phyloP scores from a whole-genome alignment of 2,113 vertebrate genomes.

The Nothoprocta perdicaria region DNA sequence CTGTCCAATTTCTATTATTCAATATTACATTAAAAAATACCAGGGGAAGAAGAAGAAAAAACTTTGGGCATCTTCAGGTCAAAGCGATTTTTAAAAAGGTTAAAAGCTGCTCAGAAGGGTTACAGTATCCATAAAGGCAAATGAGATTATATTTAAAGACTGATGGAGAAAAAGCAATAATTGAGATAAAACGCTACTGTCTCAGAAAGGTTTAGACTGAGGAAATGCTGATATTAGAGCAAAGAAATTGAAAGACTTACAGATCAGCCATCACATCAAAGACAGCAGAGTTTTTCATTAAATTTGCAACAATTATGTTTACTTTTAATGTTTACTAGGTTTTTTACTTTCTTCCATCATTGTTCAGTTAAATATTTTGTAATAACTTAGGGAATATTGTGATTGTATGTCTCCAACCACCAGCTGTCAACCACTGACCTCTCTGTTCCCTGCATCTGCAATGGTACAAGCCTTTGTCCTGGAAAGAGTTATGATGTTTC shows the following conservation, averaged over 20 bases:
- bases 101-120: conserved; percentile 87
- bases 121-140: conserved; percentile 84
- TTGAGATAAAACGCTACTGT: conserved; percentile 81
- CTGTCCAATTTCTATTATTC: conserved; percentile 76
- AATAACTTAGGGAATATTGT: conserved; percentile 68
- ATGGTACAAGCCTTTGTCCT: conserved; percentile 75
- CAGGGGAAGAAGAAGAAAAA: conserved; percentile 63
- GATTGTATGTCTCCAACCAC: conserved; percentile 66
- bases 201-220: conserved; percentile 74
- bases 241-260: conserved; percentile 75
- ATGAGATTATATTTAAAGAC: conserved; percentile 87
- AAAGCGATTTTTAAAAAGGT: conserved; percentile 84
- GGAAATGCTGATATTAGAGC: conserved; percentile 71
- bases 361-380: conserved; percentile 70
- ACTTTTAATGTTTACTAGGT: conserved; percentile 71
- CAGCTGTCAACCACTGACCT: conserved; percentile 78
- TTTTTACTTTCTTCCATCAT: conserved; percentile 56
- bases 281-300: conserved; percentile 66
- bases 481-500: conserved; percentile 76
- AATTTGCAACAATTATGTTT: conserved; percentile 74
- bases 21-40: conserved; percentile 75
- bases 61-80: conserved; percentile 82
- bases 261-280: conserved; percentile 72
- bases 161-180: conserved; percentile 82
- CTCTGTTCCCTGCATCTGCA: conserved; percentile 68